A percentile compares a stretch with the other conserved stretches of the same genome.
These are phyloP conservation scores for Syngnathus floridae DNA, from an alignment of 2,113 vertebrate genomes.

Conservation along the genomic window DNA sequence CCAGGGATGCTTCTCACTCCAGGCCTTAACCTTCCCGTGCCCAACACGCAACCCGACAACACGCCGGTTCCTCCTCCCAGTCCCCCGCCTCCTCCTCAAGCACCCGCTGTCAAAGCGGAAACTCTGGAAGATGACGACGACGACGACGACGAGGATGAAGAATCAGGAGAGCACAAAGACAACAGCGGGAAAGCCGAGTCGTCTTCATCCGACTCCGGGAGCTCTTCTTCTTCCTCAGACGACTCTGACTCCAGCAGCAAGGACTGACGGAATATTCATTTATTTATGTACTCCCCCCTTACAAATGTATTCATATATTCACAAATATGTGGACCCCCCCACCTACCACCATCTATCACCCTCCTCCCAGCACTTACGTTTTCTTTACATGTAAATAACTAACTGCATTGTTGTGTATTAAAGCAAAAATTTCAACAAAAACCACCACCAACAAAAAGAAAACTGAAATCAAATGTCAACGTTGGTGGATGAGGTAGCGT, in stretches of 20 bases:
- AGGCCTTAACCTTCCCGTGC: conserved; percentile 98
- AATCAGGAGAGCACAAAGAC: conserved; percentile 74
- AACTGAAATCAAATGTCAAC: conserved; percentile 90
- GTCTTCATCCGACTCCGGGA: conserved; percentile 86
- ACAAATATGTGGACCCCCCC: conserved; percentile 65
- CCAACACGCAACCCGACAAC: conserved; percentile 81
- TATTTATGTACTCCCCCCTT: conserved; percentile 74
- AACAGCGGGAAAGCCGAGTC: conserved; percentile 91
- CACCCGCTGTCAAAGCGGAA: conserved; percentile 29
- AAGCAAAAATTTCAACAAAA: conserved; percentile 64
- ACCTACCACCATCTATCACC: neutral
- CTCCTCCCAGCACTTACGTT: conserved; percentile 80
- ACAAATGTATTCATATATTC: conserved; percentile 75
- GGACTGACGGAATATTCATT: conserved; percentile 82
- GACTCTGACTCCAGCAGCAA: conserved; percentile 94
- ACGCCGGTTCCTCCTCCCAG: conserved; percentile 51
- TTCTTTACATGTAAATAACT: conserved; percentile 87
- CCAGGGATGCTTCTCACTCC: conserved; percentile 99
- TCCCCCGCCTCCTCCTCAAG: conserved; percentile 22
- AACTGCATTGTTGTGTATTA: conserved; percentile 88
- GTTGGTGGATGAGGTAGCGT: conserved; percentile 93
- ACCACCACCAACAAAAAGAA: conserved; percentile 37
- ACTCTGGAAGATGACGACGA: conserved; percentile 39
- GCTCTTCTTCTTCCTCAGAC: conserved; percentile 84
- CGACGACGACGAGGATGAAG: conserved; percentile 48